Conservation (phyloP, 2,797 vertebrate genomes). For the Cichlasoma orientale region DNA sequence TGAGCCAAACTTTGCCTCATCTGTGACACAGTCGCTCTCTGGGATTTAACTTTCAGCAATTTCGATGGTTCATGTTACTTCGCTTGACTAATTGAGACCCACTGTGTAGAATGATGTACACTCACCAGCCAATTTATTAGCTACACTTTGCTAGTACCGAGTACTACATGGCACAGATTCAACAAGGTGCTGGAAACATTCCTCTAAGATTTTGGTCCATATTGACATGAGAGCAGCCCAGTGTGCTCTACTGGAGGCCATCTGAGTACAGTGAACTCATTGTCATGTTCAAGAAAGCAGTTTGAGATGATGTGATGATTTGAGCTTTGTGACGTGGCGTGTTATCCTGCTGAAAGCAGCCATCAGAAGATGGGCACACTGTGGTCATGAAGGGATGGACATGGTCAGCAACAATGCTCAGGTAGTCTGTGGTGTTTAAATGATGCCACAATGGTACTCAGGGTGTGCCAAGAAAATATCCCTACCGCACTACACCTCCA, state of each 20-base stretch:
- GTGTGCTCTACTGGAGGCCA: neutral
- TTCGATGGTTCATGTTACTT: too few species aligned
- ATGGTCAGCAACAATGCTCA: neutral
- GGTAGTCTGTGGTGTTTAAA: too few species aligned
- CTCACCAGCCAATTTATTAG: neutral
- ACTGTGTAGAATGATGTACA: neutral
- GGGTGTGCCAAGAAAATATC: too few species aligned
- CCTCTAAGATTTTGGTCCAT: neutral
- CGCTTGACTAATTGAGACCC: neutral
- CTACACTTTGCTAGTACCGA: neutral
- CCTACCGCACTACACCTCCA: too few species aligned
- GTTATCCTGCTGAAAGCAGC: neutral
- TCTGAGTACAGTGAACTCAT: neutral
- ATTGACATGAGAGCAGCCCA: neutral
- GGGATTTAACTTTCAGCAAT: neutral
- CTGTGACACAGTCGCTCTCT: neutral
- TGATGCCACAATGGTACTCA: too few species aligned
- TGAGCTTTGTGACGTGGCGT: neutral
- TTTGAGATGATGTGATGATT: neutral
- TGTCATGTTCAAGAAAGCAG: neutral
- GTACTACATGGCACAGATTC: neutral
- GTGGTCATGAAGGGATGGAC: neutral
- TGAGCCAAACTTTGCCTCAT: neutral
- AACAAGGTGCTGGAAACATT: neutral
- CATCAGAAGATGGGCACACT: neutral